Base-by-base conservation (phyloP, 1,140 invertebrate species). In the Hesperophylax magnus region DNA sequence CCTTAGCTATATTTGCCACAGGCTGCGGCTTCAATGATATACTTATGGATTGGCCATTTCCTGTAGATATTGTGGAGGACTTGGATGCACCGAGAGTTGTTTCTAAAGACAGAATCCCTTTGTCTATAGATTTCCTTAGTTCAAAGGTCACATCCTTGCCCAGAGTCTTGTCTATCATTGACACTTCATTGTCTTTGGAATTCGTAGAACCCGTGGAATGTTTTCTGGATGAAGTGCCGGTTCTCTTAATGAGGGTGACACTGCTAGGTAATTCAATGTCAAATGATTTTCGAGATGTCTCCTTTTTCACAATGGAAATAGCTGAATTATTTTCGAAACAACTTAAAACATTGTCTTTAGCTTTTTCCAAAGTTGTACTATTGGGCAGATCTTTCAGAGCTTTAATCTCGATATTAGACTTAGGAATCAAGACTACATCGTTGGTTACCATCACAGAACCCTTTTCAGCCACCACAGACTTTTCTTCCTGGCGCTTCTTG, bases 241-340 rank as follows among this genome's bases (percentile, higher is more conserved):
- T 89, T 54, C 88, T 87, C 78, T 90, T 90, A 34, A 90, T 90
- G 15, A 90, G 84, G 52, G 89, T 90, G 1, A 90, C 86, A 34
- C 88, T 88, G 84, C 89, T 90, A n/a, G 89, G 87, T 22, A 89
- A 78, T 54, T 90, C 89, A 27, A 90, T 85, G 75, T 90, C 89
- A 54, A 88, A 85, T 18, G 89, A 90, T 75, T 87, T 87, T 63
- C 89, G 87, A 22, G 87, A 86, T 85, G 89, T 88, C 85, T 90
- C 89, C 78, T 89, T 87, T 84, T 90, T 90, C 5, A 90, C 87
- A 84, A 90, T 89, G 72, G 89, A 90, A 79, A 90, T 89, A 34
- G 89, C 88, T 22, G 89, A 88, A 84, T 90, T 90, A 71, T 89
- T 90, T 85, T 90, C 89, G 81, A 90, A 90, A 78, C 88, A 89